Conservation (phyloP, 2,113 vertebrate genomes). For the Neodontobutis hainanensis region DNA sequence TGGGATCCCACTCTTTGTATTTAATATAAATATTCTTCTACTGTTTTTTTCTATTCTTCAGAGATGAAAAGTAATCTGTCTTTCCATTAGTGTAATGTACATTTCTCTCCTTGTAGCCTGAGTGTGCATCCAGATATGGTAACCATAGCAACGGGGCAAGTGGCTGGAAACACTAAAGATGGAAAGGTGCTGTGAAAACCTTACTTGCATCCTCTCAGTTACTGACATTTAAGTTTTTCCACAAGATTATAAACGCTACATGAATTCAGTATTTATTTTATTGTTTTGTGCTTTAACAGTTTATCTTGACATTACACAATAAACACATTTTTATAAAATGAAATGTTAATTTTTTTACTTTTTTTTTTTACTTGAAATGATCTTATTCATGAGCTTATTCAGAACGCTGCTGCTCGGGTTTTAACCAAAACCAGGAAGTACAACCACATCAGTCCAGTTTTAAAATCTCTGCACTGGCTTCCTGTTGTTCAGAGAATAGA, state of each 20-base stretch:
- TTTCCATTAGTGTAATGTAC: background rate
- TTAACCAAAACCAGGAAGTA: too few relatives aligned
- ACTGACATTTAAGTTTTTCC: background rate
- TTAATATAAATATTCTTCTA: background rate
- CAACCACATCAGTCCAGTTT: too few relatives aligned
- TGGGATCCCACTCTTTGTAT: background rate
- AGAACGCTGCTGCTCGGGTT: too few relatives aligned
- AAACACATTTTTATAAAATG: too few relatives aligned
- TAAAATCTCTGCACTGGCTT: too few relatives aligned
- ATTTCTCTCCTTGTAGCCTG: conserved; percentile 75
- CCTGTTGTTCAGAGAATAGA: too few relatives aligned
- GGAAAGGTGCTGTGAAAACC: conserved; percentile 83
- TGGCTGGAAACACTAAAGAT: conserved; percentile 90
- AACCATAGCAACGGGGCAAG: conserved; percentile 91
- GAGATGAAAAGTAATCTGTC: background rate
- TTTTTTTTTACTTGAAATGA: too few relatives aligned
- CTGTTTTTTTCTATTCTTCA: background rate
- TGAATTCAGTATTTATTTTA: background rate
- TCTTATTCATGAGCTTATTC: too few relatives aligned
- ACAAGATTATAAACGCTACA: background rate
- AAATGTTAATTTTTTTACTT: too few relatives aligned
- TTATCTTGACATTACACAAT: too few relatives aligned
- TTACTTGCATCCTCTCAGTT: background rate
- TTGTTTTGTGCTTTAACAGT: background rate
- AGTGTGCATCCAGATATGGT: conserved; percentile 92